Evolutionary conservation across 2,797 vertebrate species (phyloP), one percentile per base, ranked within the genome.

Genomic region (Lemur catta): DNA sequence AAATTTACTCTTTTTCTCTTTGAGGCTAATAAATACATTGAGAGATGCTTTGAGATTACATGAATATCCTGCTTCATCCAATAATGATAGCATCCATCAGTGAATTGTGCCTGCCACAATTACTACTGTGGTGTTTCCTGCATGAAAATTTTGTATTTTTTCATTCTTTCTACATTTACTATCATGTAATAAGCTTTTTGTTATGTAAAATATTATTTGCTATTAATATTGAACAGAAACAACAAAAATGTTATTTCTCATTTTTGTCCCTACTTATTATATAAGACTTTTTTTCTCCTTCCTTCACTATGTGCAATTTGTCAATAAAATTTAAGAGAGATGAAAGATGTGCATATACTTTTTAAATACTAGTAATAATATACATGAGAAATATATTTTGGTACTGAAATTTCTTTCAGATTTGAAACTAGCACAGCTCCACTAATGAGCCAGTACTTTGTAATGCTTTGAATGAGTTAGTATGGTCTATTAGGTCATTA

Each of bases 401-500:
- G 35, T 7, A 38, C 18, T 91, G 48, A 63, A 38, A 38, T 80
- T 95, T 89, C 72, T 28, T 91, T 97, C 48, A 43, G 18, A n/a
- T 84, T 89, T 95, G 95, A 80, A 97, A 41, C 15, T 48, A 72
- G 43, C 41, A 79, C 12, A 93, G 22, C 15, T 65, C 38, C 72
- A 30, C 84, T 96, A 93, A 67, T 91, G 86, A 91, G 71, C 28
- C 18, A 57, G 14, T 78, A 43, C 20, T 89, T 95, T 72, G 9
- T 81, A 92, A 94, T 95, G 30, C 10, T 69, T 85, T 84, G 24
- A 93, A 76, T 92, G 65, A 89, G 4, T 52, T 17, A 1, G 11
- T 94, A 55, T 76, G 33, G 9, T 84, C 28, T 85, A 17, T 90
- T 97, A 79, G 24, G 20, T 94, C 63, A 96, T 74, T 91, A 89